Evolutionary conservation across 2,113 vertebrate species (phyloP), one percentile per base, ranked within the genome.

Genomic region (Jaculus jaculus): DNA sequence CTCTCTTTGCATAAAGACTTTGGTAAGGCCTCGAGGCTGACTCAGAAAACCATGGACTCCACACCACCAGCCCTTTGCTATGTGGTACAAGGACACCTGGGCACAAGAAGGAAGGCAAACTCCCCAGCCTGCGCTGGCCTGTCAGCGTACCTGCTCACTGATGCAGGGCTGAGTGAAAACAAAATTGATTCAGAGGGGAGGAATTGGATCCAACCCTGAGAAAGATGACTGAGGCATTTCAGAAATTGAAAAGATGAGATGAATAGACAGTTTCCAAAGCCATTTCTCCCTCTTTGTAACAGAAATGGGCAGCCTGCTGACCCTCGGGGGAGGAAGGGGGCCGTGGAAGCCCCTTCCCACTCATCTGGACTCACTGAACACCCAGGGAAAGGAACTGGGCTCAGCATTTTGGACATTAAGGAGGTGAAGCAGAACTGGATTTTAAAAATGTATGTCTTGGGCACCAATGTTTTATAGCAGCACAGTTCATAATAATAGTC

Each of bases 171-270:
- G 66, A 90, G 42, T 7, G 69, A 54, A 84, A 90, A 95, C 66
- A 77, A 51, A 81, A 82, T 91, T 82, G 17, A 85, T 79, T 75
- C 20, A 0, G 87, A 89, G 42, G 23, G 34, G 34, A 79, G 72
- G 96, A 84, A 92, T 34, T 95, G 87, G 89, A 94, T 85, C 84
- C 87, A 90, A 39, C 24, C 13, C 73, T 68, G 60, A 58, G 72
- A 82, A 95, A 91, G 63, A 63, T 72, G 90, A 95, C 39, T 58
- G 94, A 91, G 88, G 84, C 63, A n/a, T 94, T 92, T 85, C 87
- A 90, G 85, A 95, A 95, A 96, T 20, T 83, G 87, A 74, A 95
- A 69, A 84, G 87, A 30, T 92, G 74, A 94, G 79, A 63, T 42
- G 78, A 87, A 75, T 47, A 82, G 96, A 69, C 47, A 66, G 34